These are phyloP conservation scores for Charaxes varanes DNA, from an alignment of 1,140 invertebrate species.

Conservation along the genomic window DNA sequence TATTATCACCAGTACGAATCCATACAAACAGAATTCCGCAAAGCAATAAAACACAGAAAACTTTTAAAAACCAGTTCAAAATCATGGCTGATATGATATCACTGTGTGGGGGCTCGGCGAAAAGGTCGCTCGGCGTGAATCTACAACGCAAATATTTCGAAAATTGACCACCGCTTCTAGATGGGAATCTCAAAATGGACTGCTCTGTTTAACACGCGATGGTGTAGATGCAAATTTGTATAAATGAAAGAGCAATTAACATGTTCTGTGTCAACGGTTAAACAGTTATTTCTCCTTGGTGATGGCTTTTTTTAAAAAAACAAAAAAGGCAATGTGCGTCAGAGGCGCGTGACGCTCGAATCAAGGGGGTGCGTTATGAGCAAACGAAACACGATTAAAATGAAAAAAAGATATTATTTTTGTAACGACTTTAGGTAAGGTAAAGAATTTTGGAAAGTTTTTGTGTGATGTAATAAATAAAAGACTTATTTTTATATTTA, in stretches of 20 bases:
- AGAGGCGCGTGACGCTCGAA: slow-evolving; percentile 19
- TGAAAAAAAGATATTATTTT: too few species aligned
- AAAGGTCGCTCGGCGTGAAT: too few species aligned
- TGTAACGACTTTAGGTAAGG: too few species aligned
- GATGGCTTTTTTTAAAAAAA: slow-evolving; percentile 33
- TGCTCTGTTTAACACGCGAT: slow-evolving; percentile 32
- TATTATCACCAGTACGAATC: not conserved
- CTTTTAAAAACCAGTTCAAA: slow-evolving; percentile 14
- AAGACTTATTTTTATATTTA: too few species aligned
- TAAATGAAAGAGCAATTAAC: slow-evolving; percentile 62
- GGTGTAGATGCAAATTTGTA: slow-evolving; percentile 31
- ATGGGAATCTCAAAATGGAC: slow-evolving; percentile 37
- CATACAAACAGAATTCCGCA: slow-evolving; percentile 3
- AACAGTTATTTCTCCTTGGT: slow-evolving; percentile 49
- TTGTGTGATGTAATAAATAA: too few species aligned
- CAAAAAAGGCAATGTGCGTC: slow-evolving; percentile 37
- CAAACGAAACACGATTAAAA: not conserved
- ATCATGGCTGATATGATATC: too few species aligned
- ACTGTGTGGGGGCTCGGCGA: too few species aligned
- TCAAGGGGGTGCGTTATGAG: slow-evolving; percentile 7
- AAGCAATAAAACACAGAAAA: slow-evolving; percentile 11
- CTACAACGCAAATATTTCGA: slow-evolving; percentile 13
- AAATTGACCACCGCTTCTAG: slow-evolving; percentile 32
- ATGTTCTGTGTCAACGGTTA: slow-evolving; percentile 46
- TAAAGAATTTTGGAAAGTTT: not conserved